Conservation (phyloP, 2,888 invertebrate species). For the Synergus itoensis region DNA sequence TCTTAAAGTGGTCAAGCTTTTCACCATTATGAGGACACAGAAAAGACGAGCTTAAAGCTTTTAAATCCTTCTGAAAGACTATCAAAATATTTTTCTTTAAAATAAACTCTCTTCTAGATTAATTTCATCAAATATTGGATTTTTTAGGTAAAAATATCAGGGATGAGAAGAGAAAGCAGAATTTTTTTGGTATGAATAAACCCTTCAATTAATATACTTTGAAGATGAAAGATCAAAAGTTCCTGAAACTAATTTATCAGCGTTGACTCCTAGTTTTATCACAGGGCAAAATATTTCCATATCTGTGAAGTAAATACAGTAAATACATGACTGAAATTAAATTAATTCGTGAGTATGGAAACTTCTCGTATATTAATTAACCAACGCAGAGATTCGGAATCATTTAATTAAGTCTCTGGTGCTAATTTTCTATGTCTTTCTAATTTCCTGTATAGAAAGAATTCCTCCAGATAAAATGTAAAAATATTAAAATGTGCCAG, state of each 20-base stretch:
- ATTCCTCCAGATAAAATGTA: neutral
- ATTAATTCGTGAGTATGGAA: neutral
- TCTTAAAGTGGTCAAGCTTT: neutral
- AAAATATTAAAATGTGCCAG: neutral
- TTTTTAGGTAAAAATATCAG: no score
- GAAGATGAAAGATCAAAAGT: neutral
- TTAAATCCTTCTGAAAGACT: neutral
- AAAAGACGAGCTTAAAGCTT: neutral
- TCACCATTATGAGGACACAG: neutral
- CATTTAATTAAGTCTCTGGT: conserved; percentile 22
- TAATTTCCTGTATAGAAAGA: conserved; percentile 21
- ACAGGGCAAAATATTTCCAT: neutral
- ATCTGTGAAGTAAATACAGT: neutral
- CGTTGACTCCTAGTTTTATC: neutral
- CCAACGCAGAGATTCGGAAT: conserved; percentile 13
- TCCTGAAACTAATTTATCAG: neutral
- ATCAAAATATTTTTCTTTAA: neutral
- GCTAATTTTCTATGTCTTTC: conserved; percentile 35
- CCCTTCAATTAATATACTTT: no score
- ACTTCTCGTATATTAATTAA: conserved; percentile 20
- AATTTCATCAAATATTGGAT: neutral
- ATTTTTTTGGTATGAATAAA: no score
- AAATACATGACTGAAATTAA: neutral
- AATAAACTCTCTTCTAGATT: neutral
- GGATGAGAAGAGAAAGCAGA: no score